Percentiles rank a stretch among this genome's conserved stretches.
phyloP scores from a whole-genome alignment of 1,140 invertebrate genomes.

The Macrosteles quadrilineatus region DNA sequence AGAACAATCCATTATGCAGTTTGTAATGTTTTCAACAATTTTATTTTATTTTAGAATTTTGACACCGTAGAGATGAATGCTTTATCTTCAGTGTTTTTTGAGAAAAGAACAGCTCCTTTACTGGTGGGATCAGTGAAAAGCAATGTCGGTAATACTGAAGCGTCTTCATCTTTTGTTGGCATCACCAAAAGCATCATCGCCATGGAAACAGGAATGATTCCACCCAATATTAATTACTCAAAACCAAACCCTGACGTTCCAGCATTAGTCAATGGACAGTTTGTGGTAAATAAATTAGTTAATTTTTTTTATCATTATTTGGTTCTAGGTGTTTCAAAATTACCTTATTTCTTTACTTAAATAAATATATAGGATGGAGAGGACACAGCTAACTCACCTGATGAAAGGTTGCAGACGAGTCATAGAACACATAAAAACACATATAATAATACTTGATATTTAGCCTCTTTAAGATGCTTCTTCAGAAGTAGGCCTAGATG shows the following conservation, averaged over 20 bases:
- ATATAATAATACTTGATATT: no score
- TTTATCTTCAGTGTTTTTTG: constrained; percentile 38
- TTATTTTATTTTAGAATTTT: constrained; percentile 30
- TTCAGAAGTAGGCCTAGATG: no score
- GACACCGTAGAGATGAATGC: constrained; percentile 40
- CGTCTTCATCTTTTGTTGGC: constrained; percentile 62
- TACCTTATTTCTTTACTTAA: no score
- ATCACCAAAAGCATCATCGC: constrained; percentile 56
- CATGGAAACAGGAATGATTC: constrained; percentile 40
- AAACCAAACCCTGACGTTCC: constrained; percentile 55
- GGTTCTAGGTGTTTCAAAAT: not conserved
- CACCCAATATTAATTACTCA: constrained; percentile 43
- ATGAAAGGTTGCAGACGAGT: not conserved
- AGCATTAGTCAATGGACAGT: constrained; percentile 55
- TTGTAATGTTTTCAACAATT: no score
- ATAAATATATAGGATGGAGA: no score
- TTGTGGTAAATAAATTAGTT: constrained; percentile 43
- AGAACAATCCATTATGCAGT: no score
- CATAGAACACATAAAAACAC: no score
- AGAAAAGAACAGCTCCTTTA: constrained; percentile 54
- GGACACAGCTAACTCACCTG: no score
- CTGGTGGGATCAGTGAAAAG: constrained; percentile 74
- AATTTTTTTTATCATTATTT: not conserved
- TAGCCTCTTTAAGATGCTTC: no score
- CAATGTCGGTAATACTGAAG: constrained; percentile 76